Conservation (phyloP, 2,797 vertebrate genomes). For the Propithecus deckenii region DNA sequence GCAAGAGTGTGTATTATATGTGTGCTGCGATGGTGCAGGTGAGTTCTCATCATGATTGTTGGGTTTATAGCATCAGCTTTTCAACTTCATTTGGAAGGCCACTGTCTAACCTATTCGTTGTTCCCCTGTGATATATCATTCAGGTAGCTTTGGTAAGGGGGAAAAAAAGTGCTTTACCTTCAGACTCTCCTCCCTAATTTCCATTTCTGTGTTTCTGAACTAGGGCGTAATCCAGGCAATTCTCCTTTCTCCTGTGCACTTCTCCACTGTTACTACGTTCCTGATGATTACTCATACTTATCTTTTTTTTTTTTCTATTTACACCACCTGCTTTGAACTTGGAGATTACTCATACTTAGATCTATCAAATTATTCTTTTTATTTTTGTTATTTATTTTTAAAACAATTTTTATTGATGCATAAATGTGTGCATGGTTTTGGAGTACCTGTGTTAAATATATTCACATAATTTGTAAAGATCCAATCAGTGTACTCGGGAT, state of each 20-base stretch:
- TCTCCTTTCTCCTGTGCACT: neutral
- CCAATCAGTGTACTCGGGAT: neutral
- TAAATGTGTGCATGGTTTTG: neutral
- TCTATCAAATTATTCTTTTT: neutral
- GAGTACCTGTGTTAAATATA: neutral
- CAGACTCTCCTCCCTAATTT: neutral
- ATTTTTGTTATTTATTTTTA: neutral
- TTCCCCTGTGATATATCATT: neutral
- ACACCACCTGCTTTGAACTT: no score
- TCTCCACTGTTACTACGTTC: neutral
- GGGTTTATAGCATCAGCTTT: neutral
- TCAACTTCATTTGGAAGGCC: neutral
- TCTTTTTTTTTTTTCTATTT: no score
- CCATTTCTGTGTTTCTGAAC: neutral
- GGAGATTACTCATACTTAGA: neutral
- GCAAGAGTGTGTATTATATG: neutral
- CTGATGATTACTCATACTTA: neutral
- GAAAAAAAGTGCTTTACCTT: neutral
- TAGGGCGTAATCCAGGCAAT: no score
- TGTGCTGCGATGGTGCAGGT: neutral
- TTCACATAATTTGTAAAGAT: neutral
- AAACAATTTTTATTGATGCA: neutral
- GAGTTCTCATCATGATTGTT: neutral
- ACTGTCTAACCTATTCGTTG: neutral
- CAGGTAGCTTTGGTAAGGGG: neutral